Percentiles rank a stretch among this genome's conserved stretches.
Evolutionary conservation across 1,140 invertebrate species (phyloP).

Genomic region (Drosophila yakuba): DNA sequence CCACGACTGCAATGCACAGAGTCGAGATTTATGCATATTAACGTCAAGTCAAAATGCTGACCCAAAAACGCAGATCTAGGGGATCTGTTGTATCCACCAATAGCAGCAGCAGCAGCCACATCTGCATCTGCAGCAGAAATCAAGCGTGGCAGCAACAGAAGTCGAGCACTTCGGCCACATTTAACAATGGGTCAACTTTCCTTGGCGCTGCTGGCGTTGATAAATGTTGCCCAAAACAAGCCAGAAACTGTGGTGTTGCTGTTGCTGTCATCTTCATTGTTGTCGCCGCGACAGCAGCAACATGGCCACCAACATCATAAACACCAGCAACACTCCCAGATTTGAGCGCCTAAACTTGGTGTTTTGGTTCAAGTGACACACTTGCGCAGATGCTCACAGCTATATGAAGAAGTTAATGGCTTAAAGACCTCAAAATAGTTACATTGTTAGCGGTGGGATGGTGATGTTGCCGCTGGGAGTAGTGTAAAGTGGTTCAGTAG

Average conservation of each 20-base stretch:
- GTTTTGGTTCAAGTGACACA: conserved; percentile 42
- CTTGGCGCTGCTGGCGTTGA: conserved; percentile 66
- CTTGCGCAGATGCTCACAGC: conserved; percentile 21
- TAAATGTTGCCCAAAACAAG: conserved; percentile 60
- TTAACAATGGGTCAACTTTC: conserved; percentile 80
- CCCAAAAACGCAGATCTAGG: conserved; percentile 56
- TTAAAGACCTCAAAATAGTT: conserved; percentile 61
- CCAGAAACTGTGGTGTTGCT: conserved; percentile 17
- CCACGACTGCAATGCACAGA: conserved; percentile 62
- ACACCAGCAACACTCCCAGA: conserved; percentile 71
- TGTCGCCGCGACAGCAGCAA: conserved; percentile 11
- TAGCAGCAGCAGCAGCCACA: conserved; percentile 31
- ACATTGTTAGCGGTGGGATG: conserved; percentile 47
- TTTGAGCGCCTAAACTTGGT: conserved; percentile 41
- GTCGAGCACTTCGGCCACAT: conserved; percentile 18
- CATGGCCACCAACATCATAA: conserved; percentile 14
- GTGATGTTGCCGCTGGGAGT: not conserved
- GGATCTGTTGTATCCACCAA: conserved; percentile 3
- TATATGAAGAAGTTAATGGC: conserved; percentile 60
- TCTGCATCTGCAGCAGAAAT: conserved; percentile 50
- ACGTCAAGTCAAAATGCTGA: conserved; percentile 77
- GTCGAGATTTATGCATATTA: conserved; percentile 80
- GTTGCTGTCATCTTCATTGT: conserved; percentile 59
- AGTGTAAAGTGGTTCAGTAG: conserved; percentile 39
- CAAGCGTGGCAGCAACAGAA: conserved; percentile 57